Conservation (phyloP, 2,888 invertebrate species). For the Hypselothyrea guttata region DNA sequence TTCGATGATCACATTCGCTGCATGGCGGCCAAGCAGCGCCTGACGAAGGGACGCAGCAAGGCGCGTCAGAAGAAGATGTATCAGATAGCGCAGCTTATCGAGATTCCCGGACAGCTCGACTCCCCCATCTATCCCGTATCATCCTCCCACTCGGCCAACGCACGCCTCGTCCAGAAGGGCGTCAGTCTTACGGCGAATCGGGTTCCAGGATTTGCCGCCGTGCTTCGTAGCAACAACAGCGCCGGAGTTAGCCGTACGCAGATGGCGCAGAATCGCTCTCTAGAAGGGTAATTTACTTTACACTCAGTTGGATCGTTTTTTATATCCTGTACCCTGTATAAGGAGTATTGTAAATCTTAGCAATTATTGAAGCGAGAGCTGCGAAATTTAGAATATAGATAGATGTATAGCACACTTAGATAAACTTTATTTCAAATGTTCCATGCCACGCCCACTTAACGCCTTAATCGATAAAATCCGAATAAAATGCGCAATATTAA, state of each 20-base stretch:
- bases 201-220: conserved; percentile 85
- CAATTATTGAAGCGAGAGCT: too few species aligned
- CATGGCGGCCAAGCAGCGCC: conserved; percentile 97
- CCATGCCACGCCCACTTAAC: too few species aligned
- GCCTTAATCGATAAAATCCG: too few species aligned
- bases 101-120: conserved; percentile 85
- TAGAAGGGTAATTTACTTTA: conserved; percentile 76
- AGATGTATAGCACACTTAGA: too few species aligned
- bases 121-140: conserved; percentile 78
- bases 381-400: too few species aligned
- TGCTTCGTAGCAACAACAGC: conserved; percentile 83
- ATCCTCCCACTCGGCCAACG: conserved; percentile 69
- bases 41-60: conserved; percentile 93
- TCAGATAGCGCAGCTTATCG: conserved; percentile 95
- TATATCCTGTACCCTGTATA: too few species aligned
- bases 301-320: too few species aligned
- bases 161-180: conserved; percentile 82
- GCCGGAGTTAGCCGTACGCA: conserved; percentile 81
- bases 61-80: conserved; percentile 98
- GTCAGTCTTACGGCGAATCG: conserved; percentile 83
- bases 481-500: too few species aligned
- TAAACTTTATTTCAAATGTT: too few species aligned
- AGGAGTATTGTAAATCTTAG: too few species aligned
- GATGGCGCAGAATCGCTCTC: conserved; percentile 80
- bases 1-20: conserved; percentile 99